Evolutionary conservation across 1,140 invertebrate genomes (phyloP).

Genomic region (Drosophila cardini): DNA sequence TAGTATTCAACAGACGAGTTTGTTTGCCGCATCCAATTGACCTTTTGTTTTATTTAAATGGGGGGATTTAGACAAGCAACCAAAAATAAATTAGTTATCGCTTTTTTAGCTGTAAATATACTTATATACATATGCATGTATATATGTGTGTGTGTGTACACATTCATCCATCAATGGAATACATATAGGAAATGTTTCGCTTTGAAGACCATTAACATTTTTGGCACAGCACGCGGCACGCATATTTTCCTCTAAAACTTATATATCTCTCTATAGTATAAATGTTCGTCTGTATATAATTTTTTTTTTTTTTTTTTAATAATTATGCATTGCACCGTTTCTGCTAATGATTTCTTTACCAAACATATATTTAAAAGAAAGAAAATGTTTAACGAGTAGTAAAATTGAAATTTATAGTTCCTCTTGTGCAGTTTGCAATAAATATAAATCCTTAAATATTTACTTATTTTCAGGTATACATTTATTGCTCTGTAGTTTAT

Average conservation of each 20-base stretch:
- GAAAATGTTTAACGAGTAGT: neutral
- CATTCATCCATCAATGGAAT: constrained; percentile 17
- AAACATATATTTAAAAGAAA: constrained; percentile 27
- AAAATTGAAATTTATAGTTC: neutral
- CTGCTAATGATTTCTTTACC: constrained; percentile 47
- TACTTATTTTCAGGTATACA: neutral
- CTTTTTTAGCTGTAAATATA: constrained; percentile 40
- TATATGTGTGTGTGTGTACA: neutral
- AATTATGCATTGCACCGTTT: constrained; percentile 56
- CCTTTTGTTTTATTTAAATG: constrained; percentile 21
- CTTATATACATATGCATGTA: constrained; percentile 11
- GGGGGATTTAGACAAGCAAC: constrained; percentile 26
- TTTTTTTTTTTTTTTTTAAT: constrained; percentile 51
- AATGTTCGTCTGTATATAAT: constrained; percentile 30
- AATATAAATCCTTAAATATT: constrained; percentile 1
- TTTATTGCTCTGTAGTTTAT: no score
- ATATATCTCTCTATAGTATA: neutral
- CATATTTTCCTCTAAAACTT: constrained; percentile 17
- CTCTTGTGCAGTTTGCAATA: constrained; percentile 3
- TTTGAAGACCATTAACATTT: constrained; percentile 43
- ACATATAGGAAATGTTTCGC: constrained; percentile 39
- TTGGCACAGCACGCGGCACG: constrained; percentile 43
- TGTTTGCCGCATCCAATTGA: constrained; percentile 36
- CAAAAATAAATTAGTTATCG: constrained; percentile 52
- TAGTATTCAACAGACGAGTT: constrained; percentile 22